These are phyloP conservation scores for Phaedon cochleariae DNA, from an alignment of 2,888 invertebrate species.

Conservation along the genomic window DNA sequence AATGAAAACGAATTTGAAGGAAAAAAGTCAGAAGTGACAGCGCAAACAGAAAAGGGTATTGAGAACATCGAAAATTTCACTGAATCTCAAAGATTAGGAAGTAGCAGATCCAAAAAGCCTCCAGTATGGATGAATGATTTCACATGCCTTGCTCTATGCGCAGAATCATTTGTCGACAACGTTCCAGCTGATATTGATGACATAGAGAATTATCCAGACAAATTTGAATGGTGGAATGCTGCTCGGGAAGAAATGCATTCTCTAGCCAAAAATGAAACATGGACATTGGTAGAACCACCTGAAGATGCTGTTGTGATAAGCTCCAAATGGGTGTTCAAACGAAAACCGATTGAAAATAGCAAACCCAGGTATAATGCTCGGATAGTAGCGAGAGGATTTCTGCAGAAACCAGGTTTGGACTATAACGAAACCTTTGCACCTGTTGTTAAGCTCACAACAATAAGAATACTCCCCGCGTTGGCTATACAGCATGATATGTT, in stretches of 20 bases:
- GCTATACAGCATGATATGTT: conserved; percentile 8
- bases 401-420: conserved; percentile 12
- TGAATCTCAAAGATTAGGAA: conserved; percentile 4
- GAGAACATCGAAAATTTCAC: no score
- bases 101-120: no score
- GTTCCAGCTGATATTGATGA: no score
- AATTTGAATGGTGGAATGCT: background rate
- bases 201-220: no score
- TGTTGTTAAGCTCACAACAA: conserved; percentile 17
- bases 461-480: conserved; percentile 22
- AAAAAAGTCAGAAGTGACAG: no score
- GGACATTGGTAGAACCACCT: background rate
- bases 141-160: background rate
- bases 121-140: background rate
- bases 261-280: background rate
- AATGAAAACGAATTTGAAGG: no score
- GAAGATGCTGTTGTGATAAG: no score
- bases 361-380: background rate
- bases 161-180: no score
- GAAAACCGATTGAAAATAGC: background rate
- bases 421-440: conserved; percentile 27
- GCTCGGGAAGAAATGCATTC: background rate
- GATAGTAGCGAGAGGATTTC: background rate
- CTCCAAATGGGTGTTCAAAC: no score
- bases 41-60: no score